Evolutionary conservation across 2,888 invertebrate genomes (phyloP), one percentile per base, ranked within the genome.

Genomic region (Amorpha juglandis): DNA sequence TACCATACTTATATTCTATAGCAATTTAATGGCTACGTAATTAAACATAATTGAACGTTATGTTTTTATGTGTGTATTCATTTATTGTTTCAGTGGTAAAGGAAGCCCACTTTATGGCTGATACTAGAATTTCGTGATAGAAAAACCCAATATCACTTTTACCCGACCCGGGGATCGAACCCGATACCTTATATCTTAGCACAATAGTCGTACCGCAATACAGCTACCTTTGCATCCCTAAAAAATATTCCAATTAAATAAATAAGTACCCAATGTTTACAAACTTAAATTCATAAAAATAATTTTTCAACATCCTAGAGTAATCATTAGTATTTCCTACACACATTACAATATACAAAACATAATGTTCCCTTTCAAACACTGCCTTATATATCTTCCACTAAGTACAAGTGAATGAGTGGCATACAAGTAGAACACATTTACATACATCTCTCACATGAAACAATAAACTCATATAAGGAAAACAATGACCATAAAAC

Each of bases 361-460:
- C 19, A 21, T 16, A 38, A 9, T n/a, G 11, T 33, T 42, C 19
- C 16, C 11, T 58, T 38, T 42, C 16, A 55, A 16, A 16, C 35
- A 38, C 19, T 12, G 42, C 19, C 19, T 12, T 19, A 58, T 58
- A 38, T 58, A 55, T 58, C 19, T 19, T 42, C 19, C 9, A 19
- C 38, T 58, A 58, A 58, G 11, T 38, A 58, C 58, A 42, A 16
- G 58, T 11, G 38, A 42, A 58, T 38, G 19, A 38, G 38, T 12
- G 19, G 0, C 42, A 58, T 48, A 35, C 35, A 52, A 64, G 47
- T 16, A 42, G n/a, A 12, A 3, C 27, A 38, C n/a, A 65, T 65
- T 62, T 65, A 21, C 50, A 65, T 65, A 62, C 53, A 53, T 53
- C 52, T 45, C 50, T 33, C 48, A 51, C 19, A 58, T 35, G 35